Evolutionary conservation across 2,888 invertebrate genomes (phyloP), one percentile per base, ranked within the genome.

Genomic region (Drosophila mimica): DNA sequence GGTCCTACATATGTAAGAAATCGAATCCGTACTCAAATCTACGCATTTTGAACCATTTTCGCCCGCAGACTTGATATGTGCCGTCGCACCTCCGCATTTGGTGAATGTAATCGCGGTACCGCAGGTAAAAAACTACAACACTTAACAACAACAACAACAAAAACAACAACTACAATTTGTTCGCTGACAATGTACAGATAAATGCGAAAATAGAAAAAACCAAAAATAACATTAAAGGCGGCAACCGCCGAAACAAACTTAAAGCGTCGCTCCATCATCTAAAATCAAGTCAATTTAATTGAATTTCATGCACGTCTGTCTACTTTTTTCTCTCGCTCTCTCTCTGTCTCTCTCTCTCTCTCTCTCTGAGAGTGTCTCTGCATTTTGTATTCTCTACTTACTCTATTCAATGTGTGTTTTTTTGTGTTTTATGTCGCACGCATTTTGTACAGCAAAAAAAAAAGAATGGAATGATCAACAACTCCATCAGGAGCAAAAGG

Each of bases 61-160:
- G 86, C 82, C 97, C 97, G 94, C 97, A 98, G 98, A 97, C 97
- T 98, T 96, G 98, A 98, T 97, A 98, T 98, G 98, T 98, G 98
- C 97, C 96, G 98, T 95, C 96, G 98, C 95, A 96, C 97, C 95
- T 97, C 96, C 95, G 96, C 97, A 94, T 97, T 96, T 95, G 98
- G 97, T 94, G 96, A 96, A 94, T 98, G 98, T 96, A 98, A 98
- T 96, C 96, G 98, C 95, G 98, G 98, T 95, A 98, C 98, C 91
- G 98, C 98, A 97, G 98, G 98, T 98, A 97, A 95, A 94, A 91
- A 74, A 58, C 34, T 40, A 75, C 60, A 76, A 60, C 63, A 70
- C 48, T 63, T 49, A 71, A 74, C 61, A 75, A 69, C 69, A 71
- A 72, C 68, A 68, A 67, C 34, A 65, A 52, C 25, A 62, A 70